Conservation (phyloP, 2,797 vertebrate genomes). For the Knipowitschia caucasica region DNA sequence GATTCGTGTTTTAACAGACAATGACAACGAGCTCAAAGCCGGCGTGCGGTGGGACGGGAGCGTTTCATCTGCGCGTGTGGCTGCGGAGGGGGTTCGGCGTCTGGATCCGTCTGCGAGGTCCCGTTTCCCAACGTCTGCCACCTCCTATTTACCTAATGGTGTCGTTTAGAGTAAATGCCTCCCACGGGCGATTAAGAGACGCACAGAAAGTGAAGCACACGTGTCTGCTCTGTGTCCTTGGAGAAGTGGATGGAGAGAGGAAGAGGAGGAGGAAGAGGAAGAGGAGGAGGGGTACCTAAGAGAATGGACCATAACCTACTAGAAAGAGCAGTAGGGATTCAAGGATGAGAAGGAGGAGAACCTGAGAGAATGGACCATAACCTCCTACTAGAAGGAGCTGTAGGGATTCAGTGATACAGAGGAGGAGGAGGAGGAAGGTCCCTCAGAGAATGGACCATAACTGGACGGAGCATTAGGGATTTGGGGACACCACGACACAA, state of each 20-base stretch:
- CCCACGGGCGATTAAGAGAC: conserved; percentile 33
- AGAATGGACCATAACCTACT: conserved; percentile 8
- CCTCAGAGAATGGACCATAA: no score
- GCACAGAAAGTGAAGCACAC: conserved; percentile 5
- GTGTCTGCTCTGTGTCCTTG: conserved; percentile 13
- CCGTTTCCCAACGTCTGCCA: conserved; percentile 46
- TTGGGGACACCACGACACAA: no score
- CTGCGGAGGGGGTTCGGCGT: conserved; percentile 40
- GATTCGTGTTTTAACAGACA: conserved; percentile 33
- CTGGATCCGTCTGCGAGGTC: conserved; percentile 18
- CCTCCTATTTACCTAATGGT: conserved; percentile 55
- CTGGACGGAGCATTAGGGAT: no score
- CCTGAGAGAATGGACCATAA: no score
- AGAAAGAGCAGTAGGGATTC: conserved; percentile 1
- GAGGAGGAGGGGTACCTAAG: conserved; percentile 12
- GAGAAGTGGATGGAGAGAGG: conserved; percentile 11
- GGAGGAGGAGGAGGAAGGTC: no score
- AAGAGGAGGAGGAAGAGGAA: no score
- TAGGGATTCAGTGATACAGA: no score
- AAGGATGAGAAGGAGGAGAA: no score
- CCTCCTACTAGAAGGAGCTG: no score
- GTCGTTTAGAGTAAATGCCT: conserved; percentile 35
- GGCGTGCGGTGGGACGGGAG: conserved; percentile 33
- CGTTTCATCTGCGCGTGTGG: conserved; percentile 50
- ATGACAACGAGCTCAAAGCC: conserved; percentile 42